Percentiles rank a stretch among this genome's conserved stretches.
These are phyloP conservation scores for Coccyzus lansbergi DNA, from an alignment of 2,797 vertebrate species.

Conservation along the genomic window DNA sequence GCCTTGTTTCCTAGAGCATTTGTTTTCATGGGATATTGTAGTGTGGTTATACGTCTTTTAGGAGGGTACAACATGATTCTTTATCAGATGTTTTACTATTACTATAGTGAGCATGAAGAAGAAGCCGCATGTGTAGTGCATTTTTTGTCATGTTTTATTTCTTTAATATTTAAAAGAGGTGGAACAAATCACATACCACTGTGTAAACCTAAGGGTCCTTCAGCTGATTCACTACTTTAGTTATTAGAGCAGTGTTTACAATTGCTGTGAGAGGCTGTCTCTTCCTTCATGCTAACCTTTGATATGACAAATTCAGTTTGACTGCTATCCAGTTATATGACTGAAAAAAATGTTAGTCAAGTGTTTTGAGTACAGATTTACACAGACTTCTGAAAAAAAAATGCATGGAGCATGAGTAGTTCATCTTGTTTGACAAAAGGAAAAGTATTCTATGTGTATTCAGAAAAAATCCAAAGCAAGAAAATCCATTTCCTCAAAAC, in stretches of 20 bases:
- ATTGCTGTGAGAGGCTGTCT: constrained; percentile 1
- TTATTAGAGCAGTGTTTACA: constrained; percentile 17
- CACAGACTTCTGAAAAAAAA: constrained; percentile 16
- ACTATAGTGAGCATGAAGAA: neutral
- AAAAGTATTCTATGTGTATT: neutral
- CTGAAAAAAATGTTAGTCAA: constrained; percentile 9
- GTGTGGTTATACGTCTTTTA: neutral
- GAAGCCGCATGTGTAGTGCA: neutral
- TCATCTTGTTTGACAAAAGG: neutral
- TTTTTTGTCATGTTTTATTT: neutral
- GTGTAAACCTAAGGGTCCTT: neutral
- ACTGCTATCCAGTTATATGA: neutral
- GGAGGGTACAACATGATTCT: neutral
- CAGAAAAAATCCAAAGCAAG: neutral
- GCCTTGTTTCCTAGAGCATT: neutral
- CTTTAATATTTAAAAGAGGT: constrained; percentile 13
- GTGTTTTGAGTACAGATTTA: neutral
- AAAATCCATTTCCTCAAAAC: constrained; percentile 42
- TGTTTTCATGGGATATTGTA: neutral
- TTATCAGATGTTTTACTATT: neutral
- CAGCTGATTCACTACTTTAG: neutral
- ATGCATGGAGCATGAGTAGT: neutral
- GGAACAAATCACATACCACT: neutral
- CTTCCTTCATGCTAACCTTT: constrained; percentile 14
- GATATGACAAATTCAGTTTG: neutral